Evolutionary conservation across 2,797 vertebrate species (phyloP), one percentile per base, ranked within the genome.

Genomic region (Muscicapa striata): DNA sequence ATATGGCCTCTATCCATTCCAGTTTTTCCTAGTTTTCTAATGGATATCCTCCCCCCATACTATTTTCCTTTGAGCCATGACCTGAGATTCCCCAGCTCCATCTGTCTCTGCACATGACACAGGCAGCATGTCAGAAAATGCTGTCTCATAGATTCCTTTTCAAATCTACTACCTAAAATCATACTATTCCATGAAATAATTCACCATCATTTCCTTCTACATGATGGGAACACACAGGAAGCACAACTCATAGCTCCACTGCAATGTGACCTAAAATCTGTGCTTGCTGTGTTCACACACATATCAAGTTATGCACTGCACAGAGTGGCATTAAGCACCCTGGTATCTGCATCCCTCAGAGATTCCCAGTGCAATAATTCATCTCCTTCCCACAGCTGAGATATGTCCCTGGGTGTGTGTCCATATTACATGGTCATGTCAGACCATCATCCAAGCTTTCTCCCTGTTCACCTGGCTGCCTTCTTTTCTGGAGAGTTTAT

Each of bases 171-270:
- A 32, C 49, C 34, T 21, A 24, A 73, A 54, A 49, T 5, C 34
- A 67, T 61, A n/a, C 1, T 36, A 16, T 3, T 26, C 3, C 45
- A 45, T 72, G 27, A 32, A 72, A 10, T 14, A 90, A 49, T 43
- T 68, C 1, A 3, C 17, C 46, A 55, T 67, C 21, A 68, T 49
- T 45, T 54, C 32, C 41, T 67, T 59, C 40, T 14, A 40, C 13
- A 9, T 0, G 0, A 38, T 16, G 16, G 23, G 17, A 52, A 38
- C 3, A 18, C 10, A 40, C 8, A 38, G 12, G 57, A 61, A 86
- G 20, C 15, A 67, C 13, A 46, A 13, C 13, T 34, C 21, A 2
- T 15, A 81, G n/a, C 67, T 76, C 20, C 3, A 9, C 21, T 40
- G 23, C 11, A 55, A 38, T 0, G 0, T 5, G 29, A 21, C 26